phyloP scores from a whole-genome alignment of 2,113 vertebrate genomes.

The Gila orcuttii region DNA sequence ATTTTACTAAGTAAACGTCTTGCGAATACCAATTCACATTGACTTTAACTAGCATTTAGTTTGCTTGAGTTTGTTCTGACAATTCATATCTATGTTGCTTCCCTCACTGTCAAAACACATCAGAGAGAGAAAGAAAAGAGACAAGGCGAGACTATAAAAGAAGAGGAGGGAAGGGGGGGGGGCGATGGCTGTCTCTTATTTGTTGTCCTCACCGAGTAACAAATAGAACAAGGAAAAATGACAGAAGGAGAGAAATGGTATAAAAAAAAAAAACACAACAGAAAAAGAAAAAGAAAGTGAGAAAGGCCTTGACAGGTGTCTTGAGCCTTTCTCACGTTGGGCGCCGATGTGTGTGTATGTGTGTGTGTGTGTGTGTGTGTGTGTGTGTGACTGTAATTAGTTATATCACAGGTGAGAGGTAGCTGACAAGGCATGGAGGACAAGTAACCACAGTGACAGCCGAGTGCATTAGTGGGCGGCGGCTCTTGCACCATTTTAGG shows the following conservation, averaged over 20 bases:
- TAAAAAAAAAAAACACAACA: conserved; percentile 28
- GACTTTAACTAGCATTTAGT: not conserved
- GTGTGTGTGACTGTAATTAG: conserved; percentile 54
- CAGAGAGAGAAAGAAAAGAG: conserved; percentile 28
- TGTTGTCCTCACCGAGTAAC: conserved; percentile 31
- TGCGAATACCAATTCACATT: not conserved
- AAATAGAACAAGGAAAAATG: conserved; percentile 24
- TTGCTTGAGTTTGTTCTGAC: conserved; percentile 13
- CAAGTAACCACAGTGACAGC: conserved; percentile 51
- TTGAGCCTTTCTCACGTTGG: conserved; percentile 22
- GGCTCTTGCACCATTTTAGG: conserved; percentile 32
- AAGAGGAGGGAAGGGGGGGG: not conserved
- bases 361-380: not conserved
- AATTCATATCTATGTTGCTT: conserved; percentile 25
- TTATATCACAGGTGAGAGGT: conserved; percentile 54
- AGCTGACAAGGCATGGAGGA: conserved; percentile 54
- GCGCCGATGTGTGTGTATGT: not conserved
- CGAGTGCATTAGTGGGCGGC: conserved; percentile 42
- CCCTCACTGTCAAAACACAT: conserved; percentile 41
- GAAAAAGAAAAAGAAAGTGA: not conserved
- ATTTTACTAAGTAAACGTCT: not conserved
- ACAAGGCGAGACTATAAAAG: conserved; percentile 1
- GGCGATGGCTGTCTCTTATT: conserved; percentile 38
- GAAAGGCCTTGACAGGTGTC: conserved; percentile 45
- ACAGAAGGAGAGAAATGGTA: conserved; percentile 25